phyloP scores from a whole-genome alignment of 2,888 invertebrate genomes.

The Meandrusa payeni region DNA sequence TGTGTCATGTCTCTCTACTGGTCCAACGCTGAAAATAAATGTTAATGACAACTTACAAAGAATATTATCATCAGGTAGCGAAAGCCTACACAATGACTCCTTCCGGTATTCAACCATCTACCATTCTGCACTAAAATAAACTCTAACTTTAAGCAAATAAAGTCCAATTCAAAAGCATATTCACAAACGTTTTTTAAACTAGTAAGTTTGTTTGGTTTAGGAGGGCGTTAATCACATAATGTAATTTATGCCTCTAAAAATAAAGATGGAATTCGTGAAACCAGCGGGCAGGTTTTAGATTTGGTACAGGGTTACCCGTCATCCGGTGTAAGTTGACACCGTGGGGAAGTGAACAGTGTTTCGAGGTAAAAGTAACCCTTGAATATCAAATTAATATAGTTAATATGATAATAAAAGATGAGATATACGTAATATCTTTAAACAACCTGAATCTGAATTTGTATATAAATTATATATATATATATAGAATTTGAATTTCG shows the following conservation, averaged over 20 bases:
- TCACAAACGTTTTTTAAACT: conserved; percentile 13
- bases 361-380: conserved; percentile 45
- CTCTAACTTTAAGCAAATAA: conserved; percentile 32
- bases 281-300: conserved; percentile 40
- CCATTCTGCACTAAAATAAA: conserved; percentile 30
- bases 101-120: conserved; percentile 62
- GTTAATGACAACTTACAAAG: conserved; percentile 61
- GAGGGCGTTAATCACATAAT: conserved; percentile 21
- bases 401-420: conserved; percentile 26
- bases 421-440: no score
- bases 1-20: conserved; percentile 55
- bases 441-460: no score
- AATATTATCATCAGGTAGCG: conserved; percentile 77
- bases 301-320: conserved; percentile 59
- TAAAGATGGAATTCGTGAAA: conserved; percentile 29
- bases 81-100: conserved; percentile 65
- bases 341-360: conserved; percentile 65
- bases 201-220: conserved; percentile 12
- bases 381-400: conserved; percentile 38
- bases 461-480: no score
- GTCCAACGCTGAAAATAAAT: conserved; percentile 46
- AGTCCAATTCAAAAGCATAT: conserved; percentile 29
- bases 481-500: no score
- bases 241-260: conserved; percentile 13
- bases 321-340: conserved; percentile 74